phyloP scores from a whole-genome alignment of 92 coral and sea anemone species.

The Micromussa lordhowensis region DNA sequence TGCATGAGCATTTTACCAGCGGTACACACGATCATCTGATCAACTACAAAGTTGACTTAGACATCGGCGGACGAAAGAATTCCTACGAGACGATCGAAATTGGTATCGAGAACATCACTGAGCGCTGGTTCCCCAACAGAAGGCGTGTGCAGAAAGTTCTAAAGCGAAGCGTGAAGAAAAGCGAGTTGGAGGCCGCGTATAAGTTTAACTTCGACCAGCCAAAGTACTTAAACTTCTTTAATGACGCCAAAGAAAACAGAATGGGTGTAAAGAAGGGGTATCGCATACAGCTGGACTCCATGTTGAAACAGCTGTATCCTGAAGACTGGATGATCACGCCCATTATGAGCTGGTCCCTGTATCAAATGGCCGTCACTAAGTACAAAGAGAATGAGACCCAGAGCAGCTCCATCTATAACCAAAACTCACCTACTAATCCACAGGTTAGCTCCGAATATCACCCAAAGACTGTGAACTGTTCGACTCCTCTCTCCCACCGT shows the following conservation, averaged over 20 bases:
- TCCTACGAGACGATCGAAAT: constrained; percentile 80
- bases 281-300: constrained; percentile 80
- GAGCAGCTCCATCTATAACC: constrained; percentile 87
- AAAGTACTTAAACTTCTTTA: constrained; percentile 82
- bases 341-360: constrained; percentile 83
- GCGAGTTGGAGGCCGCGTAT: constrained; percentile 87
- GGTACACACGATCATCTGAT: constrained; percentile 83
- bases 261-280: constrained; percentile 86
- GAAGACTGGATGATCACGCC: constrained; percentile 86
- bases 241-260: constrained; percentile 66
- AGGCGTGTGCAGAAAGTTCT: constrained; percentile 81
- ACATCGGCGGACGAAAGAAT: constrained; percentile 78
- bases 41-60: constrained; percentile 87
- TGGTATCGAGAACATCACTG: constrained; percentile 79
- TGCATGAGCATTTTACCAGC: constrained; percentile 62
- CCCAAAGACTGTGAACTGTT: too few relatives aligned
- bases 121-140: constrained; percentile 70
- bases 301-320: constrained; percentile 83
- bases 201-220: constrained; percentile 87
- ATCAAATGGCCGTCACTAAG: constrained; percentile 91
- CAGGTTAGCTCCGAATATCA: constrained; percentile 42
- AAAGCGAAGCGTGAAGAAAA: constrained; percentile 73
- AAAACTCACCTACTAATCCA: constrained; percentile 73
- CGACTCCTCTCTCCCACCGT: too few relatives aligned
- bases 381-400: constrained; percentile 80